Conservation (phyloP, 2,888 invertebrate species). For the Acanthococcus lagerstroemiae region DNA sequence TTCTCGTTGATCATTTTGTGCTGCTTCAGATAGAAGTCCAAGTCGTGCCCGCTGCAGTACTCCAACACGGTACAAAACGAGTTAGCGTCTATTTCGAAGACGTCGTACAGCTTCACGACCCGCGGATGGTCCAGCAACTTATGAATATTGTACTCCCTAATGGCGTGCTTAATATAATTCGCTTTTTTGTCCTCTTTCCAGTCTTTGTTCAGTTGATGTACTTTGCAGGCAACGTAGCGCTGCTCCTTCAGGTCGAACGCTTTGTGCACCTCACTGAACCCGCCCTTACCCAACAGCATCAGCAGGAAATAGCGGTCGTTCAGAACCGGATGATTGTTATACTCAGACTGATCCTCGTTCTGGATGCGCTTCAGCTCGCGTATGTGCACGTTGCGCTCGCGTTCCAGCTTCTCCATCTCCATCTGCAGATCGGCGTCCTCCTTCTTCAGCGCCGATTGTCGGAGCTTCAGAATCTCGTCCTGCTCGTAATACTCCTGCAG, state of each 20-base stretch:
- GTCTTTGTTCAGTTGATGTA: constrained; percentile 99
- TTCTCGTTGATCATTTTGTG: constrained; percentile 98
- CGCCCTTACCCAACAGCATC: constrained; percentile 95
- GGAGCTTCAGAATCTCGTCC: constrained; percentile 95
- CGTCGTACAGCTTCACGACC: constrained; percentile 97
- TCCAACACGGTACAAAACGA: constrained; percentile 99
- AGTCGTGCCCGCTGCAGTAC: constrained; percentile 99
- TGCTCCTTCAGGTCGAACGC: constrained; percentile 99
- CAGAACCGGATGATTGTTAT: constrained; percentile 88
- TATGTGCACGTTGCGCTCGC: constrained; percentile 95
- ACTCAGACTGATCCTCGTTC: constrained; percentile 96
- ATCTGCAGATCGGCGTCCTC: constrained; percentile 96
- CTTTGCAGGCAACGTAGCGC: constrained; percentile 99
- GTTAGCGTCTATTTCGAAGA: constrained; percentile 99
- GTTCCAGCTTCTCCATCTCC: constrained; percentile 96
- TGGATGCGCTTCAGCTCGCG: constrained; percentile 97
- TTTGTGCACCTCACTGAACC: constrained; percentile 92
- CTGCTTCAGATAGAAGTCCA: constrained; percentile 99
- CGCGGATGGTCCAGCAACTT: constrained; percentile 97
- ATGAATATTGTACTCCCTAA: constrained; percentile 99
- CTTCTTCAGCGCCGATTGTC: constrained; percentile 94
- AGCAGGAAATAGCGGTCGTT: constrained; percentile 75
- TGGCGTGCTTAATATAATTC: constrained; percentile 99
- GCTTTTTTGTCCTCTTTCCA: constrained; percentile 99
- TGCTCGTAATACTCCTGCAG: constrained; percentile 97